phyloP scores from a whole-genome alignment of 2,113 vertebrate genomes.

The Epinephelus fuscoguttatus region DNA sequence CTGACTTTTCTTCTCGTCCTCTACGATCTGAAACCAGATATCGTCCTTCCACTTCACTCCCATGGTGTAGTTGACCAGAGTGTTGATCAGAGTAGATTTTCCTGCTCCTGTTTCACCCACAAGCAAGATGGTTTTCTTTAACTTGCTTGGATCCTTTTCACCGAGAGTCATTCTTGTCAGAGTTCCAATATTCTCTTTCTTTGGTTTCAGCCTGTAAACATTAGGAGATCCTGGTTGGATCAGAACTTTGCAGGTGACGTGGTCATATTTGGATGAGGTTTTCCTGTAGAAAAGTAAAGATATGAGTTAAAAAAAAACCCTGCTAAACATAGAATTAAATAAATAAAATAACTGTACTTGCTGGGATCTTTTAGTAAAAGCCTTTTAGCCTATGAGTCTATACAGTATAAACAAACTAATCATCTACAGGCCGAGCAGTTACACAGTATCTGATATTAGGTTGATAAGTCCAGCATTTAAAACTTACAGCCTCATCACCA shows the following conservation, averaged over 20 bases:
- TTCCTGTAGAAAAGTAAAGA: not conserved
- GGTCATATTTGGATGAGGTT: not conserved
- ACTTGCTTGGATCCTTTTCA: not conserved
- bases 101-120: constrained; percentile 39
- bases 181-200: not conserved
- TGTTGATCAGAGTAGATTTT: constrained; percentile 38
- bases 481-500: too few relatives aligned
- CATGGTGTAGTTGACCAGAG: constrained; percentile 6
- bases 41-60: not conserved
- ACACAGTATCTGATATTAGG: too few relatives aligned
- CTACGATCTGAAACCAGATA: constrained; percentile 18
- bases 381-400: too few relatives aligned
- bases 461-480: too few relatives aligned
- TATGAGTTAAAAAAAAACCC: not conserved
- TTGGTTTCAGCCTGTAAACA: not conserved
- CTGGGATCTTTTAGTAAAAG: too few relatives aligned
- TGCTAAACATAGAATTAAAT: too few relatives aligned
- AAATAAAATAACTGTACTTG: too few relatives aligned
- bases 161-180: constrained; percentile 19
- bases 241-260: not conserved
- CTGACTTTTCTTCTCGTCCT: not conserved
- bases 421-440: too few relatives aligned
- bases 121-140: constrained; percentile 35
- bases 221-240: not conserved
- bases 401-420: too few relatives aligned